Evolutionary conservation across 1,140 invertebrate genomes (phyloP), one percentile per base, ranked within the genome.

Genomic region (Sitophilus oryzae): DNA sequence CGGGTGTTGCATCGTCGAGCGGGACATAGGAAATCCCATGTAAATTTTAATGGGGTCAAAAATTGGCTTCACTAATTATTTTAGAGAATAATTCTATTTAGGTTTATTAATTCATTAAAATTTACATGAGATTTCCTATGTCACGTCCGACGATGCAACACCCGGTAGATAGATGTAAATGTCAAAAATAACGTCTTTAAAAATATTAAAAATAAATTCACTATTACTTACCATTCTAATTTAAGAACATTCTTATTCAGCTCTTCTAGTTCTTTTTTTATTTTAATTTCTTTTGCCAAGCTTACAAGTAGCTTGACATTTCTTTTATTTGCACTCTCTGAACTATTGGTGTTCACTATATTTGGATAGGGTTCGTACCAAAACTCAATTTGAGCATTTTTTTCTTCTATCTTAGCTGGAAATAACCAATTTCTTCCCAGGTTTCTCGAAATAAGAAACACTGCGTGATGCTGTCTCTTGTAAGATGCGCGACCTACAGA

Each of bases 361-460:
- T 45, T 36, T 11, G 23, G 8, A 14, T 52, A 43, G 15, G 23
- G 11, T 16, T 56, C 42, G 42, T 63, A 56, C 8, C 40, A 49
- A 49, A 69, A 66, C 1, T 61, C 44, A 6, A 67, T 19, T 58
- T 70, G 69, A 9, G 60, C 48, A 20, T 53, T 20, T 47, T 66
- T 64, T n/a, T 62, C 58, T 8, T 45, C 20, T 9, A 71, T 23
- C 61, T 61, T 64, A 2, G 48, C 52, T 1, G 68, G 69, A 57
- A 71, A 71, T 38, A 69, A 42, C 38, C 64, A 49, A 10, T 66
- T 59, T 42, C 49, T 59, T 15, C 65, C 67, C 35, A 70, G 57
- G 41, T 65, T 62, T 51, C 58, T 61, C 5, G 61, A 47, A 11
- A 57, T 64, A 5, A 67, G 51, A 49, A 55, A 45, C 0, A 70